A percentile compares a stretch with the other conserved stretches of the same genome.
Conservation (phyloP, 2,888 invertebrate genomes). For the Corbicula japonica region DNA sequence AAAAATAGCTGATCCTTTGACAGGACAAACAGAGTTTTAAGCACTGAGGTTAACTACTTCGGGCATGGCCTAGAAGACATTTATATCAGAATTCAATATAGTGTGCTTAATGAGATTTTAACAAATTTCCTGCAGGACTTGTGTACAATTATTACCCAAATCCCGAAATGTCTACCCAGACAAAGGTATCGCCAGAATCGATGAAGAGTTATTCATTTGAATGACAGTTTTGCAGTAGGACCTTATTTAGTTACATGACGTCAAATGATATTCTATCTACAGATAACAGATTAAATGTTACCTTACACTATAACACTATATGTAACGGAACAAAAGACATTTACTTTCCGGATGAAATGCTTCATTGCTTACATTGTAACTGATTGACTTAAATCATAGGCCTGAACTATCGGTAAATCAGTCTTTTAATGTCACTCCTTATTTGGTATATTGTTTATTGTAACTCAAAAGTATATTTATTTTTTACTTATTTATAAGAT, state of each 20-base stretch:
- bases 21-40: background rate
- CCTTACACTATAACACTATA: constrained; percentile 29
- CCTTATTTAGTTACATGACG: constrained; percentile 44
- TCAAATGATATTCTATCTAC: constrained; percentile 52
- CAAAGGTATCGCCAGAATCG: constrained; percentile 20
- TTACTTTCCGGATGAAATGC: constrained; percentile 38
- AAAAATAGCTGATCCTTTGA: too few relatives aligned
- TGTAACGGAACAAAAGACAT: constrained; percentile 30
- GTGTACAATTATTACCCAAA: constrained; percentile 12
- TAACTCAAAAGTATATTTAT: constrained; percentile 44
- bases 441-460: constrained; percentile 29
- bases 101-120: constrained; percentile 24
- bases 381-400: constrained; percentile 22
- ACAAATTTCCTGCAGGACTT: constrained; percentile 13
- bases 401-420: constrained; percentile 37
- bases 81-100: background rate
- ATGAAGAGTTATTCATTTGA: constrained; percentile 20
- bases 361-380: constrained; percentile 31
- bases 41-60: background rate
- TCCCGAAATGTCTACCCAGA: constrained; percentile 16
- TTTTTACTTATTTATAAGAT: constrained; percentile 51
- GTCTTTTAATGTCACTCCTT: constrained; percentile 45
- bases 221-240: constrained; percentile 23
- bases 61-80: background rate
- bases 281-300: constrained; percentile 32